Conservation (phyloP, 2,797 vertebrate species). For the Tenualosa thibaudeaui region DNA sequence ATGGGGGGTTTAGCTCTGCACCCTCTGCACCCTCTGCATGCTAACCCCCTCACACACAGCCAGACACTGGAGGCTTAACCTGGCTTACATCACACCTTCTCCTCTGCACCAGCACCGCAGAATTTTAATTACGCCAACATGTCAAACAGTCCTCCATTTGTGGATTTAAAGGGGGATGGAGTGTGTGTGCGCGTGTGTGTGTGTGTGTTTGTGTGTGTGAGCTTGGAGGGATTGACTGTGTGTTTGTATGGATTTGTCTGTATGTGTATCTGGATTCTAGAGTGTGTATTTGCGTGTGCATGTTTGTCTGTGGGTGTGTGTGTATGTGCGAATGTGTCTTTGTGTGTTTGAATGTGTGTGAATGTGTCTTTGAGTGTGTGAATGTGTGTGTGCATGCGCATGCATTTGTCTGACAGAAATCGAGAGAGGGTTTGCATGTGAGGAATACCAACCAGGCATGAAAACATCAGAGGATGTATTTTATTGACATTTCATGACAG, state of each 20-base stretch:
- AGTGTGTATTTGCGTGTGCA: neutral
- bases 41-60: neutral
- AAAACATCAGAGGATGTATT: neutral
- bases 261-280: neutral
- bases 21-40: too few species aligned
- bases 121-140: conserved; percentile 9
- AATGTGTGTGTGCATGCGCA: neutral
- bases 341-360: neutral
- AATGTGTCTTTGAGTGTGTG: neutral
- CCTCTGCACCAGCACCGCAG: neutral
- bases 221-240: neutral
- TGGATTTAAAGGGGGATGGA: neutral
- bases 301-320: neutral
- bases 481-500: neutral
- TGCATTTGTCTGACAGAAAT: neutral
- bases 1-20: neutral
- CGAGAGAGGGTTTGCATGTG: neutral
- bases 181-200: neutral
- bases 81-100: conserved; percentile 10
- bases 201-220: neutral
- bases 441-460: neutral
- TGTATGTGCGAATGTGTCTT: neutral
- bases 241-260: neutral
- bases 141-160: conserved; percentile 1
- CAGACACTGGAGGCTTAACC: conserved; percentile 1